Conservation (phyloP, 2,888 invertebrate species). For the Dexiosoma caninum region DNA sequence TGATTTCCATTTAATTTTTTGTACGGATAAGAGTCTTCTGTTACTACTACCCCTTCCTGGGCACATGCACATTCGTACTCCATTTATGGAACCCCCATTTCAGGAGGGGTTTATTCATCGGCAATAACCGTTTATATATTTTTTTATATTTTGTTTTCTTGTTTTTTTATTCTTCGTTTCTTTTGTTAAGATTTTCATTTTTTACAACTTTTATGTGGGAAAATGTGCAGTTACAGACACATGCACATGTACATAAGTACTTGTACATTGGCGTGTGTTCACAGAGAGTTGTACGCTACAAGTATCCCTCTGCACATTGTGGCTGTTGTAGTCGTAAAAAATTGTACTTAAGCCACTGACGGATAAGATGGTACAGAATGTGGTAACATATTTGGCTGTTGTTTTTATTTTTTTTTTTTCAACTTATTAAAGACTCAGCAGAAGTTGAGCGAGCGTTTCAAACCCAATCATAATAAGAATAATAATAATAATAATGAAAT, state of each 20-base stretch:
- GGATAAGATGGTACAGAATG: conserved; percentile 65
- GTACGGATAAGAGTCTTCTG: not conserved
- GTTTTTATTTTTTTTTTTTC: too few species aligned
- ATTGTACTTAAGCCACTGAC: conserved; percentile 43
- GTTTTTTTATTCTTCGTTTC: not conserved
- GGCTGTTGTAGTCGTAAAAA: not conserved
- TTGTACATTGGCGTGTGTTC: not conserved
- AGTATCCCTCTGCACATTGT: not conserved
- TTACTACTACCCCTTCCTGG: too few species aligned
- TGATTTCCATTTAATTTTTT: conserved; percentile 75
- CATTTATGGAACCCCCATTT: conserved; percentile 32
- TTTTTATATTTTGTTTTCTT: conserved; percentile 3
- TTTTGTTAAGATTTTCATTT: conserved; percentile 34
- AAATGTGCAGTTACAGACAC: conserved; percentile 15
- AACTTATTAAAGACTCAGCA: conserved; percentile 65
- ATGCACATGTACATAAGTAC: not conserved
- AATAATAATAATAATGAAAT: conserved; percentile 58
- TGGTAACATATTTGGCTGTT: conserved; percentile 73
- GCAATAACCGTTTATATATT: conserved; percentile 55
- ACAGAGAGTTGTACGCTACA: not conserved
- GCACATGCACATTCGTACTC: not conserved
- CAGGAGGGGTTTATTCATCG: conserved; percentile 47
- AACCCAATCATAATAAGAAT: conserved; percentile 62
- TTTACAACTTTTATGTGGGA: conserved; percentile 31
- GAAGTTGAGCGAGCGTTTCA: conserved; percentile 60